Base-by-base conservation (phyloP, 1,140 invertebrate species). In the Gerris buenoi region DNA sequence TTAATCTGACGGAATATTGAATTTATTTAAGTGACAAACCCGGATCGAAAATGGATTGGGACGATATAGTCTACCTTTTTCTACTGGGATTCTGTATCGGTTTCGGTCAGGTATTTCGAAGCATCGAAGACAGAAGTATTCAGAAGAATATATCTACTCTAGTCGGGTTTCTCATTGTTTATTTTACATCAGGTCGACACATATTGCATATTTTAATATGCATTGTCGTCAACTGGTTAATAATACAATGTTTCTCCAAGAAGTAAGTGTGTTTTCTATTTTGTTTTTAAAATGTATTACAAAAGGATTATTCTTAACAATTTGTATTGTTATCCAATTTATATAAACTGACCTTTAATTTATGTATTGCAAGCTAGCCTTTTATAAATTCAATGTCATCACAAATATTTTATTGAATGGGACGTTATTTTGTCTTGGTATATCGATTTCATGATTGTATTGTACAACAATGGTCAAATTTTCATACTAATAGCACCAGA, bases 201-300 rank as follows among this genome's bases (percentile, higher is more conserved):
- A 63, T 46, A 13, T 2, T 63, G 1, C 60, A 67, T 26, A 57
- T 57, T 1, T 27, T 67, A 25, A 29, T 66, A 14, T 29, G 18
- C 33, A 25, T 25, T 22, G 0, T 60, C 2, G 26, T 62, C 0
- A 66, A 66, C 33, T 28, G 27, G 1, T 23, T 66, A 22, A 66
- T 66, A 18, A 66, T 66, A 1, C 29, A 60, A 23, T 29, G 13
- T 33, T 29, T 66, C 1, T 15, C 23, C 3, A 28, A 27, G n/a
- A 66, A 66, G 65, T 66, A 18, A 61, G 65, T 66, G 29, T 27
- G n/a, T 18, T 2, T n/a, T n/a, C n/a, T n/a, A n/a, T n/a, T n/a
- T n/a, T n/a, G n/a, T n/a, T n/a, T n/a, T n/a, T n/a, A n/a, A n/a
- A n/a, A n/a, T n/a, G n/a, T n/a, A n/a, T n/a, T n/a, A n/a, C n/a